Conservation (phyloP, 1,140 invertebrate genomes). For the Aphis craccivora region DNA sequence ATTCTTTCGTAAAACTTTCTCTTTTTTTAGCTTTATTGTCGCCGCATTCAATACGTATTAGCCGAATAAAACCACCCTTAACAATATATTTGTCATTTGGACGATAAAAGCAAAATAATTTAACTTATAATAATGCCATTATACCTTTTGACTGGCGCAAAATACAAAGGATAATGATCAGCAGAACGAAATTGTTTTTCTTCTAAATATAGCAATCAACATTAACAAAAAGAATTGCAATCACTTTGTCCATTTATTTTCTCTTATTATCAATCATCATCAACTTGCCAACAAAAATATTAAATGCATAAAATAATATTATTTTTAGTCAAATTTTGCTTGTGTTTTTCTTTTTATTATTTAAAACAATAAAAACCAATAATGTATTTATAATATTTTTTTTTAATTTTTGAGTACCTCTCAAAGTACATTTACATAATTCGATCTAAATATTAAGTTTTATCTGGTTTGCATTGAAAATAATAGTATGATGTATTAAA, state of each 20-base stretch:
- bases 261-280: not conserved
- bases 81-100: conserved; percentile 8
- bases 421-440: not conserved
- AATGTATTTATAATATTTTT: not conserved
- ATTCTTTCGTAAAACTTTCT: conserved; percentile 27
- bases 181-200: not conserved
- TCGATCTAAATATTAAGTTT: not conserved
- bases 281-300: not conserved
- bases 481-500: not conserved
- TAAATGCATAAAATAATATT: not conserved
- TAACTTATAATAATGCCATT: not conserved
- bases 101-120: conserved; percentile 23
- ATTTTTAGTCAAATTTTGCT: not conserved
- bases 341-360: not conserved
- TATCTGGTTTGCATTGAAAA: not conserved
- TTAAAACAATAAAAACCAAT: too few species aligned
- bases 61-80: not conserved
- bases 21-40: conserved; percentile 27
- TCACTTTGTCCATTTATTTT: not conserved
- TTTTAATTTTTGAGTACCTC: not conserved
- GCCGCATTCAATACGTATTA: conserved; percentile 30
- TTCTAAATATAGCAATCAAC: not conserved
- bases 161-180: conserved; percentile 32
- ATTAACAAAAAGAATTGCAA: not conserved
- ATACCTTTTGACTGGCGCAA: conserved; percentile 5